Evolutionary conservation across 2,797 vertebrate genomes (phyloP).

Genomic region (Eleutherodactylus coqui): DNA sequence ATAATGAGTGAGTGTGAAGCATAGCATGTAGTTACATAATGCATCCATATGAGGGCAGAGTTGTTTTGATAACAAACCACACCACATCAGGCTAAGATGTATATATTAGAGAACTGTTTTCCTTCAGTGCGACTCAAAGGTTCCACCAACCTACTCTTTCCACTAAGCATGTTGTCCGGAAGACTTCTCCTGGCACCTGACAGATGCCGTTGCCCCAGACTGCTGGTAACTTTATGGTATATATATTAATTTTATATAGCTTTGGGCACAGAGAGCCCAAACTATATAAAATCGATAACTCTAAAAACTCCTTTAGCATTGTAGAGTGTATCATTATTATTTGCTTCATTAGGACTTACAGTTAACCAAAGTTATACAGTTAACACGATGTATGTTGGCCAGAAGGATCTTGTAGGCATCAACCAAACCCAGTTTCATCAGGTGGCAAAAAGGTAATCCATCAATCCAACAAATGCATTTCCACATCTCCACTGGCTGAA

Average conservation of each 20-base stretch:
- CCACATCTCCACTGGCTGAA: neutral
- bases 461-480: neutral
- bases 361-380: neutral
- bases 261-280: too few species aligned
- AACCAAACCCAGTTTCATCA: neutral
- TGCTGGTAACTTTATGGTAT: too few species aligned
- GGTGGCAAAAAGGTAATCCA: neutral
- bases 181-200: neutral
- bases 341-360: neutral
- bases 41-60: too few species aligned
- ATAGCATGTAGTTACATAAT: too few species aligned
- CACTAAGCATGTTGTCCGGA: neutral
- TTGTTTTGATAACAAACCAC: too few species aligned
- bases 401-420: neutral
- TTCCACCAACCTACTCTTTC: neutral
- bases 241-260: too few species aligned
- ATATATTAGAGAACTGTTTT: too few species aligned
- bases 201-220: too few species aligned
- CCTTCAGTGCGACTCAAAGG: neutral
- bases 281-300: too few species aligned
- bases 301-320: too few species aligned
- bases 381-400: neutral
- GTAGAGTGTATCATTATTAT: neutral
- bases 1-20: too few species aligned
- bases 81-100: too few species aligned